Conservation (phyloP, 2,888 invertebrate species). For the Apamea epomidion region DNA sequence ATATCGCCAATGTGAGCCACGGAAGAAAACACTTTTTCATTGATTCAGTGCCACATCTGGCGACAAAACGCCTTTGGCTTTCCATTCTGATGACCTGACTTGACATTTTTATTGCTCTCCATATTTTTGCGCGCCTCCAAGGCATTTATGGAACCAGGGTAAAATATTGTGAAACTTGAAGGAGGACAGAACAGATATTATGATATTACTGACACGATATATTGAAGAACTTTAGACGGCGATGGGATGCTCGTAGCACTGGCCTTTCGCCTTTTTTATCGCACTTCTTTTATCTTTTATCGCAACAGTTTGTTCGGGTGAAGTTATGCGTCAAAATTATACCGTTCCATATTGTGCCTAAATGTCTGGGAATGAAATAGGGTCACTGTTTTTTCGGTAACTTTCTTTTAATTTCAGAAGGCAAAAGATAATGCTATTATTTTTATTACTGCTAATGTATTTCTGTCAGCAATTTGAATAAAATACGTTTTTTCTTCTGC, state of each 20-base stretch:
- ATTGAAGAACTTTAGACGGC: conserved; percentile 81
- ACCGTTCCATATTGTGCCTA: conserved; percentile 51
- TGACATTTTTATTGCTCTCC: conserved; percentile 90
- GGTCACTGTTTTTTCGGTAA: conserved; percentile 23
- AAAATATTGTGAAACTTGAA: conserved; percentile 88
- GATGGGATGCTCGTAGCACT: conserved; percentile 68
- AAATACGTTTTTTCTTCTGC: not conserved
- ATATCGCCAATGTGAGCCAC: conserved; percentile 86
- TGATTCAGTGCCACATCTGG: conserved; percentile 90
- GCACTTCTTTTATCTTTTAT: conserved; percentile 73
- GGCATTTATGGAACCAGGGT: conserved; percentile 84
- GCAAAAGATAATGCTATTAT: not conserved
- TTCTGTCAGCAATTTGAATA: conserved; percentile 9
- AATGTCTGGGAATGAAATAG: conserved; percentile 61
- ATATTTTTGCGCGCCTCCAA: conserved; percentile 87
- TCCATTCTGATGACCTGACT: conserved; percentile 90
- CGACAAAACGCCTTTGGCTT: conserved; percentile 89
- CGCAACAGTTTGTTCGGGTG: conserved; percentile 61
- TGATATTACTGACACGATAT: conserved; percentile 83
- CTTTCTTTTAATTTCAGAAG: conserved; percentile 28
- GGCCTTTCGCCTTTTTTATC: conserved; percentile 72
- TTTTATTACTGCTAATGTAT: conserved; percentile 14
- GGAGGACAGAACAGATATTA: conserved; percentile 84
- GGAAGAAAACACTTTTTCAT: conserved; percentile 90
- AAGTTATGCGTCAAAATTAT: conserved; percentile 62